Evolutionary conservation across 2,797 vertebrate genomes (phyloP).

Genomic region (Alcedo atthis): DNA sequence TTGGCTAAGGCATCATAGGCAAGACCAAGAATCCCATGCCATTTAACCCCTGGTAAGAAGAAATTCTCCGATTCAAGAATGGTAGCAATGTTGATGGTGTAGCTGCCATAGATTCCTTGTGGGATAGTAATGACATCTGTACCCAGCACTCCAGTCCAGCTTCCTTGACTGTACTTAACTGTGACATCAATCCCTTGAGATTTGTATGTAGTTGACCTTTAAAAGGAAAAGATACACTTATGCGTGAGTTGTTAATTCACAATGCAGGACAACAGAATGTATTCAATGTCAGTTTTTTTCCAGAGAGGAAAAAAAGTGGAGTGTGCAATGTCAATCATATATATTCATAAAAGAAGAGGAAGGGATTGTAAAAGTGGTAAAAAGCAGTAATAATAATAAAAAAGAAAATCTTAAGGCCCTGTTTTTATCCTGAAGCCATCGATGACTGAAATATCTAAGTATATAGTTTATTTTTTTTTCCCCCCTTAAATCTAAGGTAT

Average conservation of each 20-base stretch:
- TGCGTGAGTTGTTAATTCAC: neutral
- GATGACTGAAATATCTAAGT: neutral
- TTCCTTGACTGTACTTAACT: constrained; percentile 94
- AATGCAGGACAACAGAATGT: neutral
- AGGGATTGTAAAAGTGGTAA: neutral
- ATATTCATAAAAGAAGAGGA: neutral
- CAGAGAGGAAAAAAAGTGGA: neutral
- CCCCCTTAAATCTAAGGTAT: neutral
- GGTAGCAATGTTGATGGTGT: constrained; percentile 88
- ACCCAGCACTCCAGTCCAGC: constrained; percentile 93
- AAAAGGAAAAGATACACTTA: neutral
- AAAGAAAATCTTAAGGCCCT: neutral
- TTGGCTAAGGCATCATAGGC: constrained; percentile 90
- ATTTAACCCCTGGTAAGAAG: constrained; percentile 91
- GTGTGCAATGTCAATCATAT: neutral
- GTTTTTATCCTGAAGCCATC: neutral
- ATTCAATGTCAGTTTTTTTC: neutral
- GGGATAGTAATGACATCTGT: constrained; percentile 86
- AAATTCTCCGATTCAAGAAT: constrained; percentile 92
- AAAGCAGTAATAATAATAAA: neutral
- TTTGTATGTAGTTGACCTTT: constrained; percentile 88
- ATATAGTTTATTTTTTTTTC: neutral
- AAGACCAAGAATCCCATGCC: constrained; percentile 96
- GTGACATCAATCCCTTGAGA: constrained; percentile 80
- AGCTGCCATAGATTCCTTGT: constrained; percentile 84